Conservation (phyloP, 2,113 vertebrate genomes). For the Charina bottae region DNA sequence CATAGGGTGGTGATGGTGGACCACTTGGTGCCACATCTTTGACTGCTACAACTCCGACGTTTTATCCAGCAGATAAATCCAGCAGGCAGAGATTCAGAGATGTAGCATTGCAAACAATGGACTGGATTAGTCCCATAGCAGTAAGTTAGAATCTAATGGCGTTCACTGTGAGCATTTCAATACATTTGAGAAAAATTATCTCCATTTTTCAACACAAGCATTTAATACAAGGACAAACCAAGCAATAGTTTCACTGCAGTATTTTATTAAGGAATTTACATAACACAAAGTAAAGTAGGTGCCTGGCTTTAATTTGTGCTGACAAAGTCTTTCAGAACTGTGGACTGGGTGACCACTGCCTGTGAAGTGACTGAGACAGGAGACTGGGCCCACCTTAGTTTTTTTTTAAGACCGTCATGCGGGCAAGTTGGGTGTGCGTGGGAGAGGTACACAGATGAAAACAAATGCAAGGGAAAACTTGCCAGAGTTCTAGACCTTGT, state of each 20-base stretch:
- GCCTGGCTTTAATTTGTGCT: slow-evolving; percentile 55
- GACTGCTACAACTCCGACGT: background rate
- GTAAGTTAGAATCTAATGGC: background rate
- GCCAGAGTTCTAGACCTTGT: slow-evolving; percentile 59
- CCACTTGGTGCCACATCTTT: background rate
- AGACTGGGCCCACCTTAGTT: slow-evolving; percentile 38
- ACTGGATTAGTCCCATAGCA: too few species aligned
- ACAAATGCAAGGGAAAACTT: slow-evolving; percentile 64
- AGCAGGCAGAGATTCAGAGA: background rate
- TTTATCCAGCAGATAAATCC: background rate
- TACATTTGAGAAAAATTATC: background rate
- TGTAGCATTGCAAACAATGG: too few species aligned
- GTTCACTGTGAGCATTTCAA: background rate
- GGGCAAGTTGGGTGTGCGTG: slow-evolving; percentile 18
- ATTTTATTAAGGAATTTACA: slow-evolving; percentile 80
- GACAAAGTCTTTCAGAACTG: slow-evolving; percentile 60
- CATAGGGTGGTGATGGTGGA: background rate
- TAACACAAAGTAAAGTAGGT: slow-evolving; percentile 73
- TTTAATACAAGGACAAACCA: background rate
- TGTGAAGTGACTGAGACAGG: slow-evolving; percentile 38
- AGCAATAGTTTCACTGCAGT: slow-evolving; percentile 69
- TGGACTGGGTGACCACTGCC: slow-evolving; percentile 42
- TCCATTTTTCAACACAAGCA: background rate
- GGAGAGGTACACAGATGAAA: background rate
- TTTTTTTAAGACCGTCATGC: slow-evolving; percentile 43